phyloP scores from a whole-genome alignment of 2,888 invertebrate genomes.

The Epirrhoe alternata region DNA sequence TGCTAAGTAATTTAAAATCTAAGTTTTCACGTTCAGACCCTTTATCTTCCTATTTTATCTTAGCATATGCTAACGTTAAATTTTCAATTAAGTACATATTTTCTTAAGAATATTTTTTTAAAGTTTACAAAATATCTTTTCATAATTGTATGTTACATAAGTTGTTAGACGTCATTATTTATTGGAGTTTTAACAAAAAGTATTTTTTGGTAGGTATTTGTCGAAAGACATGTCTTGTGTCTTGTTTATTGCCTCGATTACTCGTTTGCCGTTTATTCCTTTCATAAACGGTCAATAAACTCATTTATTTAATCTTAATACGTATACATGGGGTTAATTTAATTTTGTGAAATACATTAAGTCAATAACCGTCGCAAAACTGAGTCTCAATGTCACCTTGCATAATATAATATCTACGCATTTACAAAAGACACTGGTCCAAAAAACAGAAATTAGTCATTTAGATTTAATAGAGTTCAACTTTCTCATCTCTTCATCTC shows the following conservation, averaged over 20 bases:
- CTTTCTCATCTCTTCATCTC: background rate
- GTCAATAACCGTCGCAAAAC: constrained; percentile 6
- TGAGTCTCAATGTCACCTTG: constrained; percentile 11
- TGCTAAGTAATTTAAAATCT: background rate
- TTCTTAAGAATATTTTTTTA: no score
- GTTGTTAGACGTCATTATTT: background rate
- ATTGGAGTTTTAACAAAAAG: background rate
- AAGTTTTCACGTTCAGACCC: background rate
- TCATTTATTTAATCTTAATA: constrained; percentile 19
- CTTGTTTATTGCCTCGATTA: constrained; percentile 6
- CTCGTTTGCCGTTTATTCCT: constrained; percentile 7
- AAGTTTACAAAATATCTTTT: no score
- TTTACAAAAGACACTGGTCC: background rate
- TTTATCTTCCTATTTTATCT: background rate
- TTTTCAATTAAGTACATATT: no score
- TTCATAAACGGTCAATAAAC: constrained; percentile 18
- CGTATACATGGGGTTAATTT: constrained; percentile 6
- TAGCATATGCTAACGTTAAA: no score
- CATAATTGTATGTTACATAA: no score
- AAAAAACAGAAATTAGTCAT: no score
- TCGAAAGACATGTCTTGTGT: constrained; percentile 2
- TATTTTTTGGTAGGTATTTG: background rate
- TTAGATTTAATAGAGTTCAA: background rate
- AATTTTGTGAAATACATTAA: constrained; percentile 9
- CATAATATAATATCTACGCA: background rate